A percentile compares a stretch with the other conserved stretches of the same genome.
Conservation (phyloP, 2,797 vertebrate genomes). For the Cirrhinus molitorella region DNA sequence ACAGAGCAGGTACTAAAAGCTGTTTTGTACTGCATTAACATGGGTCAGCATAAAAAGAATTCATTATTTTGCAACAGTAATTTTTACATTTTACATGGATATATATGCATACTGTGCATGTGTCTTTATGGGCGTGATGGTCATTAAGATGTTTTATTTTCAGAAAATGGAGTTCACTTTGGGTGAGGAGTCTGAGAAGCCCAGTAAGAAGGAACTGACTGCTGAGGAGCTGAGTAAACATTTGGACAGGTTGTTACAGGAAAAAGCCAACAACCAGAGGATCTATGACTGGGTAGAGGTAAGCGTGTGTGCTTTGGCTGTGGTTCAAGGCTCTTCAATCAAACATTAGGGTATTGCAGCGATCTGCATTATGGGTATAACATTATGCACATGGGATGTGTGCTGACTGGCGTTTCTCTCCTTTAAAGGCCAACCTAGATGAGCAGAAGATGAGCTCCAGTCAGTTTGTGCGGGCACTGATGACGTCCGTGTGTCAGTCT, state of each 20-base stretch:
- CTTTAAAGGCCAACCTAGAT: slow-evolving; percentile 87
- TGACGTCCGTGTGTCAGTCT: slow-evolving; percentile 93
- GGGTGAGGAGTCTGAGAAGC: slow-evolving; percentile 80
- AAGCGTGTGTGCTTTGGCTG: slow-evolving; percentile 2
- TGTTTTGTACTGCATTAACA: not conserved
- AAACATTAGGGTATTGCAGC: not conserved
- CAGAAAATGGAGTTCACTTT: slow-evolving; percentile 95
- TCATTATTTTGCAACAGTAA: not conserved
- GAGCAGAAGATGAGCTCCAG: slow-evolving; percentile 88
- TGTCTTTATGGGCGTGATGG: not conserved
- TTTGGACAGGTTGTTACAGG: slow-evolving; percentile 89
- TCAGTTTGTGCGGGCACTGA: slow-evolving; percentile 88
- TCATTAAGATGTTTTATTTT: slow-evolving; percentile 20
- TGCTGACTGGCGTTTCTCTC: not conserved
- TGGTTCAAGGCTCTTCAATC: not conserved
- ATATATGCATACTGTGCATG: not conserved
- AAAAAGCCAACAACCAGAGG: slow-evolving; percentile 89
- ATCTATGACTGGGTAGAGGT: slow-evolving; percentile 97
- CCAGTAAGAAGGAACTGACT: slow-evolving; percentile 81
- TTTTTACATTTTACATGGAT: not conserved
- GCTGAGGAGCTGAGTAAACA: slow-evolving; percentile 86
- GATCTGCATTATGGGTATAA: not conserved
- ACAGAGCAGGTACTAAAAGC: slow-evolving; percentile 85
- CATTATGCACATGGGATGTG: not conserved
- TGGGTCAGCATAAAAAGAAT: not conserved